Percentiles rank a stretch among this genome's conserved stretches.
phyloP scores from a whole-genome alignment of 2,888 invertebrate species.

The Athetis lepigone region DNA sequence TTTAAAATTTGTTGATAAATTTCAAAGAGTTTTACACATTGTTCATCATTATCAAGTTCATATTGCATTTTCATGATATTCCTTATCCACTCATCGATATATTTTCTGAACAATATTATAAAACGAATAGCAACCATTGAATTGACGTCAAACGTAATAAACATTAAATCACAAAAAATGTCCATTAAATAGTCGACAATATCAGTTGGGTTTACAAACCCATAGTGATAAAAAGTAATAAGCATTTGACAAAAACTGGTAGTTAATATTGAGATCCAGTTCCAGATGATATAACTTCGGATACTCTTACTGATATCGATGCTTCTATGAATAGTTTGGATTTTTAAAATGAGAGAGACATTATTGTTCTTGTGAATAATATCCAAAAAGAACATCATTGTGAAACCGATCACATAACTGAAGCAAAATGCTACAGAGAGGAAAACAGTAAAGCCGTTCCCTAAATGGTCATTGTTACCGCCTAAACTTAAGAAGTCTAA shows the following conservation, averaged over 20 bases:
- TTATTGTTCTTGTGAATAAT: constrained; percentile 9
- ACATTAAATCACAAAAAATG: neutral
- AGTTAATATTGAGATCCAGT: constrained; percentile 27
- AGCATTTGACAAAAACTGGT: neutral
- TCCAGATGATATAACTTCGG: constrained; percentile 25
- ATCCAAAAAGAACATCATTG: constrained; percentile 18
- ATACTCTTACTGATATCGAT: constrained; percentile 17
- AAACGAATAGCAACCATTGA: constrained; percentile 24
- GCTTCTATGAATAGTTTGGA: constrained; percentile 40
- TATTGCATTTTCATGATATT: neutral
- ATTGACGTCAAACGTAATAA: constrained; percentile 24
- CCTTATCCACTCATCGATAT: constrained; percentile 18
- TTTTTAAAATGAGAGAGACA: constrained; percentile 32
- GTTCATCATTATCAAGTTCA: neutral
- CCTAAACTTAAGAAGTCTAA: neutral
- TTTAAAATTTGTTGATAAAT: constrained; percentile 36
- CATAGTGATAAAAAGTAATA: neutral
- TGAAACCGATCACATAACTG: neutral
- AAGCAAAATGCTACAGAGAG: neutral
- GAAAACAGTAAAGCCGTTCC: neutral
- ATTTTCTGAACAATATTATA: constrained; percentile 32
- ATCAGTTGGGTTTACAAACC: neutral
- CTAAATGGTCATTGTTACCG: neutral
- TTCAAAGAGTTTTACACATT: constrained; percentile 2
- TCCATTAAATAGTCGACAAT: neutral